A percentile compares a stretch with the other conserved stretches of the same genome.
Evolutionary conservation across 2,797 vertebrate genomes (phyloP).

Genomic region (Pangasius macronema): DNA sequence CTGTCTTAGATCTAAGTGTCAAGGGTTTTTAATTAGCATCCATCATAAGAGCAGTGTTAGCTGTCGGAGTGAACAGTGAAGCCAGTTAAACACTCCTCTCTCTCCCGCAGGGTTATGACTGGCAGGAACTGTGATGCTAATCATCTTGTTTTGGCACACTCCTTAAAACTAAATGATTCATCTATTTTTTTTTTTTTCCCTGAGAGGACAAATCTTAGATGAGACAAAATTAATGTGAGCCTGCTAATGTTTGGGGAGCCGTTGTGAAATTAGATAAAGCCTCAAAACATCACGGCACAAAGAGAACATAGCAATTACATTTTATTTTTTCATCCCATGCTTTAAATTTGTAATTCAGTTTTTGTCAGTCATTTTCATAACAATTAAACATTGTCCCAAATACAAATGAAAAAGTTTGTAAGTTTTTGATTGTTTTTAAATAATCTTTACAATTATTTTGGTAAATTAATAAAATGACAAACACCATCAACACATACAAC

Average conservation of each 20-base stretch:
- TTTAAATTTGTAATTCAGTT: neutral
- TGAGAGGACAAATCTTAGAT: neutral
- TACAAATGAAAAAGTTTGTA: no score
- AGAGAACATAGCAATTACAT: neutral
- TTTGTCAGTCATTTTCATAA: neutral
- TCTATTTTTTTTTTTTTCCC: neutral
- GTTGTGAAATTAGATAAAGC: neutral
- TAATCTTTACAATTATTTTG: no score
- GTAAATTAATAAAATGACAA: no score
- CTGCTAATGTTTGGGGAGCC: neutral
- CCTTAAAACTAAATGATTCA: neutral
- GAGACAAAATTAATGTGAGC: neutral
- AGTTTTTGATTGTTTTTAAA: no score
- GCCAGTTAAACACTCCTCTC: neutral
- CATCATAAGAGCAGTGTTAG: neutral
- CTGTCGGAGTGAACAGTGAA: neutral
- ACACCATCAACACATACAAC: no score
- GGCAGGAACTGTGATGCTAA: neutral
- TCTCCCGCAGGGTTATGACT: neutral
- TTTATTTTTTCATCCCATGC: neutral
- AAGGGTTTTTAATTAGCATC: neutral
- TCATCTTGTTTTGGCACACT: neutral
- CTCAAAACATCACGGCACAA: neutral
- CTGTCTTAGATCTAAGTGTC: neutral
- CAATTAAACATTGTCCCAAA: neutral